A percentile compares a stretch with the other conserved stretches of the same genome.
phyloP scores from a whole-genome alignment of 2,113 vertebrate species.

The mouse (Mus musculus) region GRCm39 chr8:74746001-74746500 shows the following conservation, averaged over 20 bases:
- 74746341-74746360: neutral
- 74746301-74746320: neutral
- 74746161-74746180: neutral
- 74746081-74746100: neutral
- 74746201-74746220: neutral
- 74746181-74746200: neutral
- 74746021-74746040: neutral
- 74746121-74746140: rapidly evolving
- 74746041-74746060: neutral
- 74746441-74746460: neutral
- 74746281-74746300: neutral
- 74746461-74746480: neutral
- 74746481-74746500: too few species aligned
- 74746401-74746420: neutral
- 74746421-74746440: neutral
- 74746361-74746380: neutral
- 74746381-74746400: conserved; percentile 7
- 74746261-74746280: neutral
- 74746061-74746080: neutral
- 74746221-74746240: neutral
- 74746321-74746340: neutral
- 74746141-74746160: neutral
- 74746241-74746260: neutral
- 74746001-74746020: too few species aligned
- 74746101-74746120: neutral